phyloP scores from a whole-genome alignment of 2,797 vertebrate genomes.

The Lithobates sylvaticus region DNA sequence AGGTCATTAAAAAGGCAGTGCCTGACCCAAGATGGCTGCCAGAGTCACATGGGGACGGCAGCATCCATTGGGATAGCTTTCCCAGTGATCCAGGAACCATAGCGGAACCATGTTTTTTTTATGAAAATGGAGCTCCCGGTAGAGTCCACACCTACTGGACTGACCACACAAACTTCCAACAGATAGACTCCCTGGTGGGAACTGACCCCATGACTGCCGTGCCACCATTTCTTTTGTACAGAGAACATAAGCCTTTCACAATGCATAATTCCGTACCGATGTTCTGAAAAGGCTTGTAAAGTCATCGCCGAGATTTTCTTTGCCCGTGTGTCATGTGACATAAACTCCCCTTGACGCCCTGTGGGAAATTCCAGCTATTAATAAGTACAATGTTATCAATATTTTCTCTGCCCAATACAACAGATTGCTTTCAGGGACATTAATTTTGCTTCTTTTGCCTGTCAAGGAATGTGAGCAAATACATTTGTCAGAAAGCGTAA shows the following conservation, averaged over 20 bases:
- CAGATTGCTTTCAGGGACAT: conserved; percentile 62
- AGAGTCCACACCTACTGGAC: too few relatives aligned
- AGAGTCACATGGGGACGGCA: too few relatives aligned
- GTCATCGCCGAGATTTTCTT: background rate
- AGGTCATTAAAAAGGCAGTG: too few relatives aligned
- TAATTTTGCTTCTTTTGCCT: conserved; percentile 58
- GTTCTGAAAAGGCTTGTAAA: background rate
- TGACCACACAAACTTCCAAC: too few relatives aligned
- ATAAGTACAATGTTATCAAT: conserved; percentile 65
- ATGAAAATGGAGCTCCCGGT: too few relatives aligned
- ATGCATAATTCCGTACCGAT: background rate
- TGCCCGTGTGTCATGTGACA: conserved; percentile 25
- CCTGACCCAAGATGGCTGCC: too few relatives aligned
- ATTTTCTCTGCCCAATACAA: conserved; percentile 61
- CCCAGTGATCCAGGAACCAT: too few relatives aligned
- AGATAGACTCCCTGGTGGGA: too few relatives aligned
- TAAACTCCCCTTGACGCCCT: conserved; percentile 37
- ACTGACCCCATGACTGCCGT: too few relatives aligned
- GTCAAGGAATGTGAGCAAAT: conserved; percentile 62
- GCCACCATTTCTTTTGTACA: background rate
- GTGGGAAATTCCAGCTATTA: conserved; percentile 59
- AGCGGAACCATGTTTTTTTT: too few relatives aligned
- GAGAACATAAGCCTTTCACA: background rate
- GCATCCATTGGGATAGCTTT: too few relatives aligned
- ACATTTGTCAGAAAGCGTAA: conserved; percentile 59